These are phyloP conservation scores for Cardiocondyla obscurior DNA, from an alignment of 1,140 invertebrate species.

Conservation along the genomic window DNA sequence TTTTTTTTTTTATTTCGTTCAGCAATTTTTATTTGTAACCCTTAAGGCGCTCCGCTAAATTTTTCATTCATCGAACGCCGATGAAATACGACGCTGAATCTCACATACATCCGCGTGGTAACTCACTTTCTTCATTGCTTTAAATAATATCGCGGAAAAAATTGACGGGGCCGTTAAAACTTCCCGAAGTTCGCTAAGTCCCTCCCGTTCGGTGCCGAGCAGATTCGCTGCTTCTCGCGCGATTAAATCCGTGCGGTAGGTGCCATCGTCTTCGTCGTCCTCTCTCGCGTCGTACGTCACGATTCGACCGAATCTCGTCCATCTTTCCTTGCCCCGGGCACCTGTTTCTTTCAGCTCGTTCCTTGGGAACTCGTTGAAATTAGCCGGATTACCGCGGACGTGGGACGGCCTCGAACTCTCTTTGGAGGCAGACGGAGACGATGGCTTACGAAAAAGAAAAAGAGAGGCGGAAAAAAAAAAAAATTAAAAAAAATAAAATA, in stretches of 20 bases:
- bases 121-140: too few species aligned
- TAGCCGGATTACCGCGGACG: conserved; percentile 66
- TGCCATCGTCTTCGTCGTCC: conserved; percentile 17
- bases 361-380: conserved; percentile 61
- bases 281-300: conserved; percentile 41
- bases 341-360: conserved; percentile 48
- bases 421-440: conserved; percentile 5
- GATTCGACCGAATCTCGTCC: conserved; percentile 56
- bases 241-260: conserved; percentile 40
- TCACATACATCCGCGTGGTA: too few species aligned
- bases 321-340: conserved; percentile 52
- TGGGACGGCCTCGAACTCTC: conserved; percentile 66
- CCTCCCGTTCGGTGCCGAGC: background rate
- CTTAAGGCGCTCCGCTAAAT: background rate
- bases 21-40: background rate
- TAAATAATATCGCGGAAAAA: conserved; percentile 42
- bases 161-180: conserved; percentile 44
- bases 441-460: conserved; percentile 25
- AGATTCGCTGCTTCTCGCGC: conserved; percentile 41
- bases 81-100: too few species aligned
- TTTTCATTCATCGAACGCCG: background rate
- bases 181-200: conserved; percentile 7
- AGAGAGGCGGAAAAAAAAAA: too few species aligned
- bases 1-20: too few species aligned
- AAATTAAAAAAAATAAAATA: too few species aligned